Conservation (phyloP, 2,888 invertebrate genomes). For the Lepidocyrtoides sp. region DNA sequence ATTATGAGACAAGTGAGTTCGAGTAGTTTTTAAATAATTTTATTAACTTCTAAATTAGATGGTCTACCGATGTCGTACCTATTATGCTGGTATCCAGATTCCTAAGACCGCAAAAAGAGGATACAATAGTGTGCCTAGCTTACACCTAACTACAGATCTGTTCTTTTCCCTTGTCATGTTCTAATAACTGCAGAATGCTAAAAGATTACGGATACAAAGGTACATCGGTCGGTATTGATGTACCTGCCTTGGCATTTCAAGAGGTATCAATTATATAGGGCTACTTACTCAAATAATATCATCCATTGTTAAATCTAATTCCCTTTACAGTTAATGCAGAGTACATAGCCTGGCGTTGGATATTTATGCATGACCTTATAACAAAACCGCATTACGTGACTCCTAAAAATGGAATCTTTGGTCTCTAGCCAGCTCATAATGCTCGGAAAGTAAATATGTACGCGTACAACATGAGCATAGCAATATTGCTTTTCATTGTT, state of each 20-base stretch:
- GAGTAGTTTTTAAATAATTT: too few species aligned
- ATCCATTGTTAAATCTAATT: constrained; percentile 33
- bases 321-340: constrained; percentile 15
- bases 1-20: too few species aligned
- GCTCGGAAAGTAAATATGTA: background rate
- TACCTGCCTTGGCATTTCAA: background rate
- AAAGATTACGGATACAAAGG: too few species aligned
- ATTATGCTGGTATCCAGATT: too few species aligned
- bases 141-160: too few species aligned
- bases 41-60: too few species aligned
- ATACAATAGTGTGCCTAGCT: too few species aligned
- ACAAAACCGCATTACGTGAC: constrained; percentile 70
- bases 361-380: constrained; percentile 45
- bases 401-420: constrained; percentile 71
- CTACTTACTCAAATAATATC: background rate
- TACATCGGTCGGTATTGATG: background rate
- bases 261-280: background rate
- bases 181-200: too few species aligned
- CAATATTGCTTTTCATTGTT: background rate
- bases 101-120: too few species aligned
- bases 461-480: background rate
- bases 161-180: too few species aligned
- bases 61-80: too few species aligned
- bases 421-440: constrained; percentile 67
- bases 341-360: constrained; percentile 13